Conservation (phyloP, 2,113 vertebrate species). For the Martes martes region DNA sequence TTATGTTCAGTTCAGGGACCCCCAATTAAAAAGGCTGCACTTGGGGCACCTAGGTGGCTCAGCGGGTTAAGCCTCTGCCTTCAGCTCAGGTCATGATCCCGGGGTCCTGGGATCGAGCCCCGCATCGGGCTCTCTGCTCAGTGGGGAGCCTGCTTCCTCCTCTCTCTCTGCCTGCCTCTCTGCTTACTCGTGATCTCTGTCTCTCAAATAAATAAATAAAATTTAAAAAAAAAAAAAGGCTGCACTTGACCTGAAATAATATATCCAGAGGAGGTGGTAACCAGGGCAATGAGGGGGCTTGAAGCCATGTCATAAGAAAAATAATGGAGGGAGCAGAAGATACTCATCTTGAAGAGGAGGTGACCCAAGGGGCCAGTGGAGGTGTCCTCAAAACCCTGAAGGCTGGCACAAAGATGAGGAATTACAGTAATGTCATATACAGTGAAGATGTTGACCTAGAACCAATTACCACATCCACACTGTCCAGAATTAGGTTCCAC, state of each 20-base stretch:
- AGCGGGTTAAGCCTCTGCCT: too few relatives aligned
- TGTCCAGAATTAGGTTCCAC: not conserved
- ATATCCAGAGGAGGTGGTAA: not conserved
- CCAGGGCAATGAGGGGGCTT: not conserved
- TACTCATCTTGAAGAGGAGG: not conserved
- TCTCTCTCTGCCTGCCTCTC: too few relatives aligned
- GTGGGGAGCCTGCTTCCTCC: too few relatives aligned
- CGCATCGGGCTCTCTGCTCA: too few relatives aligned
- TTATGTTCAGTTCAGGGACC: not conserved
- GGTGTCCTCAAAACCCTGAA: not conserved
- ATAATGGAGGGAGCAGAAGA: not conserved
- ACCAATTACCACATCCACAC: not conserved
- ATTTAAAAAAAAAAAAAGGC: not conserved
- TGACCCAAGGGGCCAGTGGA: not conserved
- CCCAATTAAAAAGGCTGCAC: not conserved
- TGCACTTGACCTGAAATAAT: not conserved
- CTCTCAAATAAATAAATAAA: too few relatives aligned
- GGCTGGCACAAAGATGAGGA: not conserved
- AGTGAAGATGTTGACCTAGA: not conserved
- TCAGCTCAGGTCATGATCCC: too few relatives aligned
- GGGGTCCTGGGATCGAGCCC: too few relatives aligned
- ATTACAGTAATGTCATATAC: not conserved
- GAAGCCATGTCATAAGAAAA: not conserved
- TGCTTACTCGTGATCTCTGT: too few relatives aligned
- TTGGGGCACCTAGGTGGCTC: not conserved